Conservation (phyloP, 1,140 invertebrate genomes). For the Sinonovacula constricta region DNA sequence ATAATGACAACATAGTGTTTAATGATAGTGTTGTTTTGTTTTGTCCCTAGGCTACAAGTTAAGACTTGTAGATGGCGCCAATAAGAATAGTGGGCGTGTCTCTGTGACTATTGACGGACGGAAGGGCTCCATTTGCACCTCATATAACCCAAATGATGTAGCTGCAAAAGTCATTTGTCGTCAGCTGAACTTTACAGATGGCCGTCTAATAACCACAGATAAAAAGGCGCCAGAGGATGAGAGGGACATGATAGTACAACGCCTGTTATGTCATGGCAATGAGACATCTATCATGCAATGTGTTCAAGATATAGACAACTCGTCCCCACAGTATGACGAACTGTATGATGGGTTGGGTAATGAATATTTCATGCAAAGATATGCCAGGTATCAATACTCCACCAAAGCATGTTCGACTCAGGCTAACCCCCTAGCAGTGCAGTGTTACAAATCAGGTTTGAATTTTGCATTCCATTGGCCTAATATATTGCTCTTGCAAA, state of each 20-base stretch:
- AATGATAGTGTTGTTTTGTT: background rate
- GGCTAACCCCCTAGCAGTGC: too few species aligned
- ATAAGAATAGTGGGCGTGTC: slow-evolving; percentile 40
- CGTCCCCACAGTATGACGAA: too few species aligned
- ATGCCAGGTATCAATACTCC: too few species aligned
- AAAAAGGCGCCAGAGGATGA: background rate
- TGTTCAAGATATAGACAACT: too few species aligned
- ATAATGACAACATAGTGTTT: too few species aligned
- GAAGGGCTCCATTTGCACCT: slow-evolving; percentile 39
- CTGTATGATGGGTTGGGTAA: too few species aligned
- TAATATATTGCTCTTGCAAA: too few species aligned
- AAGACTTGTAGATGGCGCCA: slow-evolving; percentile 21
- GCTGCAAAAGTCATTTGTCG: slow-evolving; percentile 34
- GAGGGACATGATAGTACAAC: slow-evolving; percentile 6
- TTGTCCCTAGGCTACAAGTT: slow-evolving; percentile 14
- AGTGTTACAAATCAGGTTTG: slow-evolving; percentile 37
- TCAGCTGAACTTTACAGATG: slow-evolving; percentile 29
- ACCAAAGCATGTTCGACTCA: too few species aligned
- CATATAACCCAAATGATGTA: slow-evolving; percentile 19
- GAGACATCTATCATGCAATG: slow-evolving; percentile 8
- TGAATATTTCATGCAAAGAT: too few species aligned
- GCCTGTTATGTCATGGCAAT: slow-evolving; percentile 10
- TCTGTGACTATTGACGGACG: slow-evolving; percentile 40
- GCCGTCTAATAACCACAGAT: background rate
- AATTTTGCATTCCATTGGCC: too few species aligned